These are phyloP conservation scores for Andrena trimmerana DNA, from an alignment of 2,888 invertebrate genomes.

Conservation along the genomic window DNA sequence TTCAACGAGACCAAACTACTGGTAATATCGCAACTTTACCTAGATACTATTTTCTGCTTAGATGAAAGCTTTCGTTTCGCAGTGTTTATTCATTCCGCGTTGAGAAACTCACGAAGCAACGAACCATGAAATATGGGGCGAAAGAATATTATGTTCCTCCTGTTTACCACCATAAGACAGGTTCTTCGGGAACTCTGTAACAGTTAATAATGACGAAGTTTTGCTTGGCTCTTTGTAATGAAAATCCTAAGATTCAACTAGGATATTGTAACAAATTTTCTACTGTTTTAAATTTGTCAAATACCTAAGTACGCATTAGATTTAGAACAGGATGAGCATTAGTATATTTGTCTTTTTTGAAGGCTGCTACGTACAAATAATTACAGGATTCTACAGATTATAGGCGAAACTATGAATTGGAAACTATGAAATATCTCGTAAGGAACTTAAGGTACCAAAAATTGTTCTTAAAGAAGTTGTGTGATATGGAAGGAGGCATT, in stretches of 20 bases:
- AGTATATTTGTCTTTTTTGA: no score
- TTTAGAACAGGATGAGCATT: no score
- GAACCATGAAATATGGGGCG: neutral
- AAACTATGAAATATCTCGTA: no score
- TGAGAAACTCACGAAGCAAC: neutral
- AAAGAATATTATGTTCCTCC: constrained; percentile 12
- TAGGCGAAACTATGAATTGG: no score
- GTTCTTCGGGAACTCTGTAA: constrained; percentile 1
- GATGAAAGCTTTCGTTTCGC: constrained; percentile 9
- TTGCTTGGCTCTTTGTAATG: neutral
- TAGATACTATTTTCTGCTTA: constrained; percentile 1
- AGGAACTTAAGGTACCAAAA: no score
- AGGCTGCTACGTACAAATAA: no score
- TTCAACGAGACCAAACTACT: constrained; percentile 52
- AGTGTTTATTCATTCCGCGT: constrained; percentile 14
- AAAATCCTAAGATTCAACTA: constrained; percentile 3
- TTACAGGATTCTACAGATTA: no score
- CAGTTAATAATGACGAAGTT: constrained; percentile 18
- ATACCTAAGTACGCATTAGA: no score
- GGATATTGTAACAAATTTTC: constrained; percentile 8
- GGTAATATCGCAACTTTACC: constrained; percentile 46
- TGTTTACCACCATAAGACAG: constrained; percentile 20
- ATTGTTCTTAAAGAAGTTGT: no score
- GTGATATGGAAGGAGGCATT: no score
- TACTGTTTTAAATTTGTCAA: neutral